A percentile compares a stretch with the other conserved stretches of the same genome.
phyloP scores from a whole-genome alignment of 2,113 vertebrate genomes.

The Miniopterus natalensis region DNA sequence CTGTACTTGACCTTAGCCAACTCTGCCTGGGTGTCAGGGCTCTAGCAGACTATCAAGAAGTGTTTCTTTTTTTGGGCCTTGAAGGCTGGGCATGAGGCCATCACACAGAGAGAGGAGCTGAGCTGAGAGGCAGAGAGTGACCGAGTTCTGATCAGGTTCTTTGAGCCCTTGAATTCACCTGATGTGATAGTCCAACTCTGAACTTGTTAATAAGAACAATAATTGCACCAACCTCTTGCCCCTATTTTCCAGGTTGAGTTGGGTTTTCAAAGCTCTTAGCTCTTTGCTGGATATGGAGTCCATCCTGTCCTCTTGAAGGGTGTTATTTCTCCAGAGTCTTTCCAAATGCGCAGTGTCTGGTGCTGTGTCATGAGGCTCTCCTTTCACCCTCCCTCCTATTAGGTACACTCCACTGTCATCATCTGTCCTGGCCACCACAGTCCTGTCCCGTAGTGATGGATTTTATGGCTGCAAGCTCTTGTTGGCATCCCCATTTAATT shows the following conservation, averaged over 20 bases:
- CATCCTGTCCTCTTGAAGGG: not conserved
- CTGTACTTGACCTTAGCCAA: not conserved
- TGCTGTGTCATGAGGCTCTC: not conserved
- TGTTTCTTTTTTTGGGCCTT: not conserved
- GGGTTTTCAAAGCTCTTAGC: not conserved
- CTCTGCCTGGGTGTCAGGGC: not conserved
- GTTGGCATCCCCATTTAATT: not conserved
- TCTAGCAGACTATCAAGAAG: not conserved
- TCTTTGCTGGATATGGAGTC: not conserved
- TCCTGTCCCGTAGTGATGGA: not conserved
- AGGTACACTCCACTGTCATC: not conserved
- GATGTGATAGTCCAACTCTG: not conserved
- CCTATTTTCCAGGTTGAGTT: not conserved
- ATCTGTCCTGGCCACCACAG: not conserved
- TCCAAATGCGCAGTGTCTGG: not conserved
- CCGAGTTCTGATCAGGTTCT: fast-evolving
- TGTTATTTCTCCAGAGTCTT: not conserved
- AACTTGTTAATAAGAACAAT: not conserved
- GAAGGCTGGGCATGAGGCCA: not conserved
- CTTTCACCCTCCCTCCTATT: not conserved
- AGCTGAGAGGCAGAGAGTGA: not conserved
- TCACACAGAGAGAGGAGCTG: not conserved
- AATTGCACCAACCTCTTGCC: not conserved
- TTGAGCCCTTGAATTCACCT: not conserved
- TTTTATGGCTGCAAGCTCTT: not conserved